A percentile compares a stretch with the other conserved stretches of the same genome.
These are phyloP conservation scores for Cynoglossus semilaevis DNA, from an alignment of 2,113 vertebrate species.

Conservation along the genomic window DNA sequence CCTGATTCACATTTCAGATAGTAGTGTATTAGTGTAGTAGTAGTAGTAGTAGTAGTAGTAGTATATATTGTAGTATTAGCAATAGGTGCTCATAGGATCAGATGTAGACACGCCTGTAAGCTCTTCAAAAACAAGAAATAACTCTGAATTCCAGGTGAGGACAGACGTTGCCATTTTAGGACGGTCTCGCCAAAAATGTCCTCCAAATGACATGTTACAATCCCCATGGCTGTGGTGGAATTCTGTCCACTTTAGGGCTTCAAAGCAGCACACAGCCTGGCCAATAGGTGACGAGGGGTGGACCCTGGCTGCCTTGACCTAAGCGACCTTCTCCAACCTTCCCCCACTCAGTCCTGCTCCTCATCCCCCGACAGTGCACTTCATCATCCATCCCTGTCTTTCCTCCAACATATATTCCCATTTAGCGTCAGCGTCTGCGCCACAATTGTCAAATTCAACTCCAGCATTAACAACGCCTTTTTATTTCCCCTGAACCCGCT, in stretches of 20 bases:
- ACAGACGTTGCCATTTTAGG: constrained; percentile 58
- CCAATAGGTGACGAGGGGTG: constrained; percentile 67
- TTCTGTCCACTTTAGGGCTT: constrained; percentile 59
- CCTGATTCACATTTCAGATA: too few relatives aligned
- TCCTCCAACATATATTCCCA: neutral
- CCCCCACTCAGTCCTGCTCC: constrained; percentile 26
- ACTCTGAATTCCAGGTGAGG: constrained; percentile 36
- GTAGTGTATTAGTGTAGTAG: too few relatives aligned
- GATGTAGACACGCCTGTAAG: neutral
- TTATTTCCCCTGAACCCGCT: constrained; percentile 5
- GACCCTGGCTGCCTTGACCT: constrained; percentile 68
- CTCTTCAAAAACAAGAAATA: constrained; percentile 37
- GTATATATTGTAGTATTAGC: too few relatives aligned
- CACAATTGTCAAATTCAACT: neutral
- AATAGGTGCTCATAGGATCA: neutral
- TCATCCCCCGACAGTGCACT: constrained; percentile 28
- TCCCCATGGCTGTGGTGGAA: constrained; percentile 72
- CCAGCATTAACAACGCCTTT: neutral
- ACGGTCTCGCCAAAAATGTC: constrained; percentile 60
- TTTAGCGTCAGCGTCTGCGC: neutral
- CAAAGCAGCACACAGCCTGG: constrained; percentile 51
- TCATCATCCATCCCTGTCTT: constrained; percentile 28
- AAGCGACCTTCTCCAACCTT: constrained; percentile 54
- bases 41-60: too few relatives aligned
- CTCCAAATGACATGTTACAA: constrained; percentile 71